phyloP scores from a whole-genome alignment of 2,888 invertebrate species.

The Leptinotarsa tumamoca region DNA sequence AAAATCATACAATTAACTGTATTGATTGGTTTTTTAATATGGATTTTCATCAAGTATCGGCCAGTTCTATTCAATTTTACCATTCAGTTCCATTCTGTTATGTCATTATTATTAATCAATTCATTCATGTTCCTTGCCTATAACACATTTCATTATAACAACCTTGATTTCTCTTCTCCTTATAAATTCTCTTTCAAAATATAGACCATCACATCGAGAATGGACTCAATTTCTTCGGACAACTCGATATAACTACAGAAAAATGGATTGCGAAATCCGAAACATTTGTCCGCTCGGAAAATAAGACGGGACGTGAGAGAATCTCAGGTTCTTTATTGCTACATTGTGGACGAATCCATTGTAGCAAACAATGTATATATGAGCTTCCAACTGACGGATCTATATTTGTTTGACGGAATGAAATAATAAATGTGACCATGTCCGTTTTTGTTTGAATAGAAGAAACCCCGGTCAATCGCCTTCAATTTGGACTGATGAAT shows the following conservation, averaged over 20 bases:
- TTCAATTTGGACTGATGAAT: conserved; percentile 3
- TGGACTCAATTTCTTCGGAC: background rate
- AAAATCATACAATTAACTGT: too few species aligned
- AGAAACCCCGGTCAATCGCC: background rate
- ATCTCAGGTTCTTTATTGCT: conserved; percentile 8
- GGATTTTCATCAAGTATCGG: too few species aligned
- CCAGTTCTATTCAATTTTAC: too few species aligned
- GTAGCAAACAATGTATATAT: conserved; percentile 10
- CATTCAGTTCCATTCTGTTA: too few species aligned
- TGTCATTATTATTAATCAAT: too few species aligned
- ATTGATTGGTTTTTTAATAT: too few species aligned
- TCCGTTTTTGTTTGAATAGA: background rate
- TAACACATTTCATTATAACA: too few species aligned
- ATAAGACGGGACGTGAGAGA: background rate
- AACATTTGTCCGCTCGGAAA: background rate
- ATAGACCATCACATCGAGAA: background rate
- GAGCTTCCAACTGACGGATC: background rate
- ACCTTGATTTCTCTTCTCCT: too few species aligned
- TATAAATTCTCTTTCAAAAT: background rate
- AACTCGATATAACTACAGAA: background rate
- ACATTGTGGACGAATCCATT: conserved; percentile 11
- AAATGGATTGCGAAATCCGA: background rate
- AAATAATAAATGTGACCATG: conserved; percentile 2
- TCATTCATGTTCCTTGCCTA: too few species aligned
- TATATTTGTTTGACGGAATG: background rate